Evolutionary conservation across 2,888 invertebrate species (phyloP), one percentile per base, ranked within the genome.

Genomic region (Protula sp.): DNA sequence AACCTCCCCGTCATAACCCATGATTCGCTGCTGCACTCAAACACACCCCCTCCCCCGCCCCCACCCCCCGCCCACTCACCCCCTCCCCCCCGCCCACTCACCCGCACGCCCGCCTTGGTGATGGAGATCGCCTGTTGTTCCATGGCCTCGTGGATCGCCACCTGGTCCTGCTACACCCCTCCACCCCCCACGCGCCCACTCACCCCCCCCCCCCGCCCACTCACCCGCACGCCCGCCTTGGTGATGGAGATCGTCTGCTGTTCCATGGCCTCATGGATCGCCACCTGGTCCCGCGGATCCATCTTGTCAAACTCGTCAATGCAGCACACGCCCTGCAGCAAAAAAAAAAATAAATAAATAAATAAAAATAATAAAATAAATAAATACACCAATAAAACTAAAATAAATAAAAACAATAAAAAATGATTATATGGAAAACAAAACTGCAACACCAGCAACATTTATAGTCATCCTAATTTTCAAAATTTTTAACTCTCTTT

Each of bases 291-390:
- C 54, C 88, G 86, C 0, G 87, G 86, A 80, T 99, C 98, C 99
- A 99, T 99, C 84, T 99, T 99, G 82, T 99, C 99, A 82, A 99
- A 99, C 83, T 99, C 99, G 76, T 99, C 99, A 72, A 99, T 99
- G 78, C 98, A 98, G 74, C 98, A 98, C 53, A 98, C 91, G 3
- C 97, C 84, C 79, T 81, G 59, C 4, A 58, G 58, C 14, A 22
- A 51, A 24, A 59, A 3, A 53, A 53, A 26, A 26, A 53, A 9
- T 27, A 26, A 53, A 14, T 27, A 3, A 53, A n/a, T 53, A 19
- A 28, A 53, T 24, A 19, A 14, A 22, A 9, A 38, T 14, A 14
- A n/a, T n/a, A n/a, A n/a, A n/a, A n/a, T n/a, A n/a, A n/a, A n/a
- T n/a, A n/a, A n/a, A n/a, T n/a, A n/a, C n/a, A n/a, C n/a, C n/a